phyloP scores from a whole-genome alignment of 2,113 vertebrate species.

The Brachionichthys hirsutus region DNA sequence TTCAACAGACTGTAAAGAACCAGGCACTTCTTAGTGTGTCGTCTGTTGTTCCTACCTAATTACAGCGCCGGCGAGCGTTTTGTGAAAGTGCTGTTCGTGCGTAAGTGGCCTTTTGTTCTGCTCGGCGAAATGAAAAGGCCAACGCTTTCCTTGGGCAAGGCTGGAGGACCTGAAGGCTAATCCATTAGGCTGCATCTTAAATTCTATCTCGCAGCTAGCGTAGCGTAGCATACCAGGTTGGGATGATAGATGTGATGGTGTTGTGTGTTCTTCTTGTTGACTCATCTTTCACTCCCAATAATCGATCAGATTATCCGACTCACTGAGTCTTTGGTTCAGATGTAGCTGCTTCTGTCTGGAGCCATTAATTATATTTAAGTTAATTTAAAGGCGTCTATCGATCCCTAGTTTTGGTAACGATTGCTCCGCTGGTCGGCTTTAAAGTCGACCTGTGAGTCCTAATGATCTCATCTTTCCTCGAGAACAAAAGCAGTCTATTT shows the following conservation, averaged over 20 bases:
- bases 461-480: conserved; percentile 9
- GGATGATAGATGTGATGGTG: no score
- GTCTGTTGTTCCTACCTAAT: conserved; percentile 37
- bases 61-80: conserved; percentile 17
- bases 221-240: background rate
- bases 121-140: conserved; percentile 48
- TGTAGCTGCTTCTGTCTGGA: no score
- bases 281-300: no score
- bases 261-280: no score
- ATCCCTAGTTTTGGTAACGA: no score
- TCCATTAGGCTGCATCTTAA: conserved; percentile 23
- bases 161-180: conserved; percentile 5
- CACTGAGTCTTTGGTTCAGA: no score
- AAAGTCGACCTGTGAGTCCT: background rate
- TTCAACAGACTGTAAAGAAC: conserved; percentile 42
- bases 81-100: conserved; percentile 32
- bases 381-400: no score
- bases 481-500: background rate
- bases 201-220: background rate
- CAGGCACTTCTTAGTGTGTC: conserved; percentile 7
- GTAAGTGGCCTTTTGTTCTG: conserved; percentile 22
- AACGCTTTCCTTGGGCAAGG: conserved; percentile 22
- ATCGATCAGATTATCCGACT: no score
- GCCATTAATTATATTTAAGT: no score
- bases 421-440: conserved; percentile 1